phyloP scores from a whole-genome alignment of 2,888 invertebrate genomes.

The Ptychoptera albimana region DNA sequence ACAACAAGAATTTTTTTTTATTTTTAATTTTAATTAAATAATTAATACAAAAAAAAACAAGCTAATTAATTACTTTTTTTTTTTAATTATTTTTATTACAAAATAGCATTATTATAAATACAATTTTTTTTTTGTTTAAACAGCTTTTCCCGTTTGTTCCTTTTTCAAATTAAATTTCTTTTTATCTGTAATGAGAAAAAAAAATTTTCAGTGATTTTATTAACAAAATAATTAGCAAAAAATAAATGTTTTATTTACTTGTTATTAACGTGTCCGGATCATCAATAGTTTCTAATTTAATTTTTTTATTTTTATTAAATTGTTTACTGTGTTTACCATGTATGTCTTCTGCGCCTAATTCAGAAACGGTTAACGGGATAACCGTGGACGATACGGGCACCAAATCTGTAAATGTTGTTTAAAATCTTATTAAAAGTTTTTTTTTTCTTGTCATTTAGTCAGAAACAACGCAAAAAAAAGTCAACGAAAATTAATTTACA shows the following conservation, averaged over 20 bases:
- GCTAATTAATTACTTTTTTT: too few species aligned
- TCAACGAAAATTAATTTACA: not conserved
- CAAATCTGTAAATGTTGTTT: conserved; percentile 32
- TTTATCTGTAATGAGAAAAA: conserved; percentile 19
- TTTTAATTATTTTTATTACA: too few species aligned
- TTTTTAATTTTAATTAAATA: too few species aligned
- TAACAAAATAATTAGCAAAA: not conserved
- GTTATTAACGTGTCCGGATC: conserved; percentile 27
- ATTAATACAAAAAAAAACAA: too few species aligned
- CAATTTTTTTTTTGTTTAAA: not conserved
- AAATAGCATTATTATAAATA: too few species aligned
- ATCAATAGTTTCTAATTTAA: conserved; percentile 23
- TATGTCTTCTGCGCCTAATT: conserved; percentile 39
- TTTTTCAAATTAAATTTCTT: conserved; percentile 22
- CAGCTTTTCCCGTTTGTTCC: conserved; percentile 5
- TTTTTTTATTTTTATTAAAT: conserved; percentile 26
- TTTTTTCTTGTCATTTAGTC: not conserved
- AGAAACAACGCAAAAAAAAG: not conserved
- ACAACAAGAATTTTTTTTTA: too few species aligned
- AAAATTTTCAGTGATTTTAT: conserved; percentile 4
- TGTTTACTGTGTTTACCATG: conserved; percentile 29
- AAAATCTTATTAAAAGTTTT: conserved; percentile 1
- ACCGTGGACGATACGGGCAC: conserved; percentile 50
- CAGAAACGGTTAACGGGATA: conserved; percentile 43
- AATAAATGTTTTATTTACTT: conserved; percentile 15